phyloP scores from a whole-genome alignment of 2,888 invertebrate genomes.

The Blera fallax region DNA sequence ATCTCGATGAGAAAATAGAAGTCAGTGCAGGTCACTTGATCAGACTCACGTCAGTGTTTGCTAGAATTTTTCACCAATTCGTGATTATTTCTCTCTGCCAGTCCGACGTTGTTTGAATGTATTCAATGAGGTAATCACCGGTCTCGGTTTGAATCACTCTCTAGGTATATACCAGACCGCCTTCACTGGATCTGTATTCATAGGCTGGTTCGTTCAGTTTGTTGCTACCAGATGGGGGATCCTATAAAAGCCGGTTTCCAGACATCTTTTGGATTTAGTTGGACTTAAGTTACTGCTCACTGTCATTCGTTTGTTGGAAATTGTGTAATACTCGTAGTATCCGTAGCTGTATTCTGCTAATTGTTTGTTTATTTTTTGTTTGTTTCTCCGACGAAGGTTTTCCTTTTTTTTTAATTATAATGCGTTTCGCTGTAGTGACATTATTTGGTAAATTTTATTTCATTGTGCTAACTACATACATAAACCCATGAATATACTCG shows the following conservation, averaged over 20 bases:
- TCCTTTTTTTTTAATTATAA: neutral
- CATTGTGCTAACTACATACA: neutral
- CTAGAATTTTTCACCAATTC: neutral
- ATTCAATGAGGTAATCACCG: conserved; percentile 51
- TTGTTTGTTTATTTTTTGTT: neutral
- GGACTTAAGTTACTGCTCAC: conserved; percentile 45
- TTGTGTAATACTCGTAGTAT: conserved; percentile 10
- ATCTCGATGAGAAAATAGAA: conserved; percentile 15
- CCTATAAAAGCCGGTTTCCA: conserved; percentile 65
- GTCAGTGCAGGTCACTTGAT: conserved; percentile 43
- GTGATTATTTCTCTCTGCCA: conserved; percentile 1
- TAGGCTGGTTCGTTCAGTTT: neutral
- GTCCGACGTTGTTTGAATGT: conserved; percentile 19
- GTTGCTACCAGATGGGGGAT: conserved; percentile 3
- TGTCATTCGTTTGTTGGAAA: conserved; percentile 20
- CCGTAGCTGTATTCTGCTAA: neutral
- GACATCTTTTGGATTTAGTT: conserved; percentile 49
- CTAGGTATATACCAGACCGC: conserved; percentile 7
- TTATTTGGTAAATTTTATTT: conserved; percentile 46
- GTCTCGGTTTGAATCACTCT: conserved; percentile 2
- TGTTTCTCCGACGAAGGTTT: neutral
- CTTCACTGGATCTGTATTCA: neutral
- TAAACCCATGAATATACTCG: too few species aligned
- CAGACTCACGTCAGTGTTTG: neutral
- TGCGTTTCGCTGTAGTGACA: conserved; percentile 52